phyloP scores from a whole-genome alignment of 2,113 vertebrate genomes.

The Halichoeres trimaculatus region DNA sequence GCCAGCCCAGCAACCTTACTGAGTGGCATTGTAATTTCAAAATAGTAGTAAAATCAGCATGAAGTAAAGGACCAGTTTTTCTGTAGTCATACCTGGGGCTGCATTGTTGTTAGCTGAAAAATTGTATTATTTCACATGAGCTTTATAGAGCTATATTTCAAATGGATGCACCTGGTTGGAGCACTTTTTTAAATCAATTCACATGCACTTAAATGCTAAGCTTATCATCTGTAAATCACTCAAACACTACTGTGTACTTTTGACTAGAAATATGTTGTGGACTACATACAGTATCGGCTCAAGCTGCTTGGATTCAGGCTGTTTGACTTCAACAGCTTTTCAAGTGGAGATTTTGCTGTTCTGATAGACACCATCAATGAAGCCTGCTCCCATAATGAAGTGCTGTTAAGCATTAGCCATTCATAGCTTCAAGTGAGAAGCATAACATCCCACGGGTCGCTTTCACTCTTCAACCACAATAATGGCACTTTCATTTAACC shows the following conservation, averaged over 20 bases:
- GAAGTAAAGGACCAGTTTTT: too few relatives aligned
- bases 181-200: too few relatives aligned
- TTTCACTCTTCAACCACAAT: slow-evolving; percentile 74
- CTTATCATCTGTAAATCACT: neutral
- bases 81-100: too few relatives aligned
- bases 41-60: too few relatives aligned
- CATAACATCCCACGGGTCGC: slow-evolving; percentile 75
- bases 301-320: slow-evolving; percentile 43
- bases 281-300: slow-evolving; percentile 9
- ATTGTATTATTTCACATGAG: too few relatives aligned
- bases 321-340: slow-evolving; percentile 59
- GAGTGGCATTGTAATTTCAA: neutral
- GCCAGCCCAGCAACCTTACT: neutral
- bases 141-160: too few relatives aligned
- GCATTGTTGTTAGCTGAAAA: too few relatives aligned
- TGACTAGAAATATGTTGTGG: slow-evolving; percentile 14
- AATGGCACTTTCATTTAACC: slow-evolving; percentile 81
- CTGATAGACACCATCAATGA: slow-evolving; percentile 68
- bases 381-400: slow-evolving; percentile 66
- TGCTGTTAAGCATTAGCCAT: slow-evolving; percentile 75
- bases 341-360: slow-evolving; percentile 55
- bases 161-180: too few relatives aligned
- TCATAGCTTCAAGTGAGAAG: slow-evolving; percentile 78
- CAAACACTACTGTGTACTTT: slow-evolving; percentile 21
- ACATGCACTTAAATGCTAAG: neutral